Evolutionary conservation across 2,888 invertebrate genomes (phyloP), one percentile per base, ranked within the genome.

Genomic region (Cosmopolites sordidus): DNA sequence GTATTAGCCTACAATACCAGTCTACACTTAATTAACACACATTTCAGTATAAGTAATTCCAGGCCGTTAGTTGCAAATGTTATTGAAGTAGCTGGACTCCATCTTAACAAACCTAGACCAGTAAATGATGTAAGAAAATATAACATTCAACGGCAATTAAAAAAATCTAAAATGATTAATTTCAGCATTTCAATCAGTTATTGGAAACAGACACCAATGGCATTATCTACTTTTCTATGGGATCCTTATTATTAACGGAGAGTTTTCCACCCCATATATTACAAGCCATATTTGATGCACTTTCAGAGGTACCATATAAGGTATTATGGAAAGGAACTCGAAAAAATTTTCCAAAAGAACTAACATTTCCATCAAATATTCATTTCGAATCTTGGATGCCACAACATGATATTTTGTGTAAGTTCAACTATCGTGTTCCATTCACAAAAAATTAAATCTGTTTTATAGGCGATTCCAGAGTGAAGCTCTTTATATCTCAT

Each of bases 221-320:
- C 5, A 75, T 80, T 16, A 77, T 82, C 51, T 81, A 79, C 64
- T 78, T 81, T 73, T 79, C 79, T 58, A 78, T 82, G 62, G 82
- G 82, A 8, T 81, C 81, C 4, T 78, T 81, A 76, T 72, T 82
- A 1, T 69, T 76, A 16, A 78, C 79, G 29, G 80, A 80, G 65
- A 77, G 78, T 0, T 78, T 81, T 57, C 76, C 80, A 0, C 68
- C 67, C 30, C 71, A 75, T 14, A 76, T 71, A 58, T 62, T 79
- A 41, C 69, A 74, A 54, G 72, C 73, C 46, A 76, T 82, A 58
- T 76, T 81, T 58, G 68, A 71, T 17, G 79, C 75, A 1, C 74
- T 82, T 56, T 76, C 77, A 0, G 73, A 76, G 30, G 63, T 82
- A 39, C 75, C 79, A 12, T 78, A 79, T 64, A 74, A 76, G 3